Evolutionary conservation across 2,797 vertebrate species (phyloP).

Genomic region (Garrulus glandarius): DNA sequence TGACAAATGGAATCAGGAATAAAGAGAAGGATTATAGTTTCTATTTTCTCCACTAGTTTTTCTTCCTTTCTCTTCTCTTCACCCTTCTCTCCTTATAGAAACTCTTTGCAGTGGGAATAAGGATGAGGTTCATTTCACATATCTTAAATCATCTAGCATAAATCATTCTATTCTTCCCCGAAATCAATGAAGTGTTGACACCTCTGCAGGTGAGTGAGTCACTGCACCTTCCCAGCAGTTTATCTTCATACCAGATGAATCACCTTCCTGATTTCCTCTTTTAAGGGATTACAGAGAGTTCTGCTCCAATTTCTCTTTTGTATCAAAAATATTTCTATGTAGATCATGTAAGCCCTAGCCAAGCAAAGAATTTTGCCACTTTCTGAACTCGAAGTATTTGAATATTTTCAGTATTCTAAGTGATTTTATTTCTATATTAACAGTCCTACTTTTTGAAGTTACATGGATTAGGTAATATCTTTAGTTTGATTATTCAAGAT

Average conservation of each 20-base stretch:
- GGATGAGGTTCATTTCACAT: not conserved
- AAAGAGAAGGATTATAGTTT: not conserved
- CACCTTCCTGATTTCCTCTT: not conserved
- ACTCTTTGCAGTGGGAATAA: not conserved
- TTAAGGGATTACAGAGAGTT: not conserved
- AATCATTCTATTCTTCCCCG: not conserved
- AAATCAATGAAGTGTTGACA: not conserved
- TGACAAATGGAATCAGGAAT: not conserved
- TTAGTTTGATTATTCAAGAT: not conserved
- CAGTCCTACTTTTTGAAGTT: not conserved
- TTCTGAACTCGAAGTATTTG: not conserved
- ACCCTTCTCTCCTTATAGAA: not conserved
- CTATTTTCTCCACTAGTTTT: not conserved
- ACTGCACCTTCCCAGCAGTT: not conserved
- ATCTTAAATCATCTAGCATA: not conserved
- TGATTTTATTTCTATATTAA: not conserved
- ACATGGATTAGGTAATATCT: not conserved
- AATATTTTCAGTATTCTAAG: not conserved
- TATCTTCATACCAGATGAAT: not conserved
- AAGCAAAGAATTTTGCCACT: not conserved
- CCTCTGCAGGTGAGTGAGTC: not conserved
- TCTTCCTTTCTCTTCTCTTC: not conserved
- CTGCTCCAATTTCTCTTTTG: not conserved
- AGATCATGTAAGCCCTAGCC: accelerated
- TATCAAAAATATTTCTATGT: not conserved